A percentile compares a stretch with the other conserved stretches of the same genome.
Conservation (phyloP, 2,797 vertebrate species). For the Propithecus deckenii region DNA sequence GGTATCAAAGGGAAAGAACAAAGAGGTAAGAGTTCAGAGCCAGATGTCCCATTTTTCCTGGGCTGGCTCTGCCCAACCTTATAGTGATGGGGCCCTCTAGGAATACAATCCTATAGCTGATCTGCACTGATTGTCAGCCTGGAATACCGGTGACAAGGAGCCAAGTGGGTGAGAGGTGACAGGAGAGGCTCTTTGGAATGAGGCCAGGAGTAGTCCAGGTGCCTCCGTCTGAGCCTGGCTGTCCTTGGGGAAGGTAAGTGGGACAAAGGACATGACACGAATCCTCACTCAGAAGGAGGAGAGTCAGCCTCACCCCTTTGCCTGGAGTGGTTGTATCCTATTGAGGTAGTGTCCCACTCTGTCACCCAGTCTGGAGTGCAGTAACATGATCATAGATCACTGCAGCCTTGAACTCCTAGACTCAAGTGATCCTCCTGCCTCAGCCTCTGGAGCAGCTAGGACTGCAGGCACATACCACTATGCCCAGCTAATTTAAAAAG, state of each 20-base stretch:
- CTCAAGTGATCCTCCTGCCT: too few species aligned
- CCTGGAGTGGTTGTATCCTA: background rate
- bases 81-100: background rate
- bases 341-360: too few species aligned
- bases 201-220: background rate
- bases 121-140: slow-evolving; percentile 10
- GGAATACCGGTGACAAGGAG: background rate
- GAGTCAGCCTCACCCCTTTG: background rate
- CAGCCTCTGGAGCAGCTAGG: too few species aligned
- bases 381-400: too few species aligned
- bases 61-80: background rate
- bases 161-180: slow-evolving; percentile 30
- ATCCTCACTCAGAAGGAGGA: background rate
- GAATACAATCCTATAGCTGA: background rate
- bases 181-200: background rate
- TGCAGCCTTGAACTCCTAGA: too few species aligned
- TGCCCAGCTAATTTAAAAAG: background rate
- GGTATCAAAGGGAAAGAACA: background rate
- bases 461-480: too few species aligned
- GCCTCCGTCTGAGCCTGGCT: background rate
- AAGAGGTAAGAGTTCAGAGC: background rate
- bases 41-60: background rate
- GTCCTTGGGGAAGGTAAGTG: background rate
- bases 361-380: too few species aligned
- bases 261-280: background rate